These are phyloP conservation scores for Torymus tubicola DNA, from an alignment of 2,888 invertebrate genomes.

Conservation along the genomic window DNA sequence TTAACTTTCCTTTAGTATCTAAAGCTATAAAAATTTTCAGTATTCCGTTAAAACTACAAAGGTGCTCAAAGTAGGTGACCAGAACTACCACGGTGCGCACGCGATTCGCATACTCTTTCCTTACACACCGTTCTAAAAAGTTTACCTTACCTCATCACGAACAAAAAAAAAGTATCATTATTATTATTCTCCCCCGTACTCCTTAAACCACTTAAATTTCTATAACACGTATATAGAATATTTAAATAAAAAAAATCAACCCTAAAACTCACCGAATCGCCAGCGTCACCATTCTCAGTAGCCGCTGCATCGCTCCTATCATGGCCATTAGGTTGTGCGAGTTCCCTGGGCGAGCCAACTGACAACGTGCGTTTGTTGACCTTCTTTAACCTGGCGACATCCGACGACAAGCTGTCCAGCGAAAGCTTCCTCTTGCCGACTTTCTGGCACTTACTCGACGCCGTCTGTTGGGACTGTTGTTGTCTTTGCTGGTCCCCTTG, in stretches of 20 bases:
- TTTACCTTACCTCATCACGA: too few species aligned
- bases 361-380: constrained; percentile 74
- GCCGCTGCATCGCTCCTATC: constrained; percentile 16
- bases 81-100: too few species aligned
- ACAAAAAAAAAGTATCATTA: too few species aligned
- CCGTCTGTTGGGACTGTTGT: constrained; percentile 67
- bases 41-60: too few species aligned
- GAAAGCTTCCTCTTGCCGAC: constrained; percentile 77
- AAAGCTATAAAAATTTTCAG: too few species aligned
- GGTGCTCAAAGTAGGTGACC: too few species aligned
- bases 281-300: not conserved
- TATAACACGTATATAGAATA: not conserved
- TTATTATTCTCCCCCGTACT: too few species aligned
- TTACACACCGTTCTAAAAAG: too few species aligned
- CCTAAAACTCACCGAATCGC: not conserved
- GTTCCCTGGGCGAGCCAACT: constrained; percentile 68
- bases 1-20: too few species aligned
- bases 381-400: constrained; percentile 77
- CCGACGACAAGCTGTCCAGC: constrained; percentile 74
- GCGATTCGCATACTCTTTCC: too few species aligned
- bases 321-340: constrained; percentile 46
- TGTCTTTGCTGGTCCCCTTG: constrained; percentile 23
- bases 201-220: too few species aligned
- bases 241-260: constrained; percentile 24
- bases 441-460: constrained; percentile 77